Percentiles rank a stretch among this genome's conserved stretches.
Conservation (phyloP, 2,797 vertebrate species). For the Melanogrammus aeglefinus region DNA sequence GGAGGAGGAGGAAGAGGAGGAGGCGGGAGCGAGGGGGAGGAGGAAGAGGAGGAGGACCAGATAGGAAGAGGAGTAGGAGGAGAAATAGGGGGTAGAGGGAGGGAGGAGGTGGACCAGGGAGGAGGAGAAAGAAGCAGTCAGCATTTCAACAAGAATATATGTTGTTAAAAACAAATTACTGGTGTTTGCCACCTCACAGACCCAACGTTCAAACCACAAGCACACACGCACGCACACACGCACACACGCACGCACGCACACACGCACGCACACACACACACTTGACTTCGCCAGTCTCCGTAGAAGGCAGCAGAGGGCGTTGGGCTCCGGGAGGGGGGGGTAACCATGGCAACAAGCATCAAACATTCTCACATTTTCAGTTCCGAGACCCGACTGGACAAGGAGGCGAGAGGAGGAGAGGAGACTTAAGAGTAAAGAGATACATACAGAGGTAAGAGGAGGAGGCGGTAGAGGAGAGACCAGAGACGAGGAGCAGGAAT, state of each 20-base stretch:
- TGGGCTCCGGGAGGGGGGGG: background rate
- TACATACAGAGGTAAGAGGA: constrained; percentile 10
- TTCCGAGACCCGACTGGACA: background rate
- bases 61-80: background rate
- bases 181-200: no score
- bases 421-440: constrained; percentile 2
- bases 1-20: background rate
- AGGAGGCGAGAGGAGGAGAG: background rate
- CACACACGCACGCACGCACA: background rate
- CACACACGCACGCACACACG: background rate
- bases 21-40: no score
- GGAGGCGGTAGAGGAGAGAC: background rate
- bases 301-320: background rate
- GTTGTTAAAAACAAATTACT: background rate
- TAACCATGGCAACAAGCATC: background rate
- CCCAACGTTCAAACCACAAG: background rate
- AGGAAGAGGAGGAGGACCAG: constrained; percentile 6
- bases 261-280: background rate
- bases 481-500: background rate
- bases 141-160: background rate
- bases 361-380: background rate
- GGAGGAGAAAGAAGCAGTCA: background rate
- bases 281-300: no score
- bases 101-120: no score
- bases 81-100: background rate